A percentile compares a stretch with the other conserved stretches of the same genome.
These are phyloP conservation scores for Anastatus disparis DNA, from an alignment of 1,140 invertebrate genomes.

Conservation along the genomic window DNA sequence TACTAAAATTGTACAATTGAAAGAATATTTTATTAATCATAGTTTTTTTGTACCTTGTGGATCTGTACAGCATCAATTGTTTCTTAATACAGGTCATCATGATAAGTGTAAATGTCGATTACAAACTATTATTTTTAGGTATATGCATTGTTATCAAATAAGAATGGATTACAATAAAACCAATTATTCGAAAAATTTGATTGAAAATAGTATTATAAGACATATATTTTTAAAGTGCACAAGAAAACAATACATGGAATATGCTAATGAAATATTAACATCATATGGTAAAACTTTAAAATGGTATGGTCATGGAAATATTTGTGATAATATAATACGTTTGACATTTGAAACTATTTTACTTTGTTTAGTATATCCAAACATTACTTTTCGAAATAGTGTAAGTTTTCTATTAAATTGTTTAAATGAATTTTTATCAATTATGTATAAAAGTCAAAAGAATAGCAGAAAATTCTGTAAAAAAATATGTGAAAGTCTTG, in stretches of 20 bases:
- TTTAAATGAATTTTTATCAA: constrained; percentile 16
- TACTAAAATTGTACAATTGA: constrained; percentile 29
- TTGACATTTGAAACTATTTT: constrained; percentile 52
- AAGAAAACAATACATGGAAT: constrained; percentile 7
- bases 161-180: too few species aligned
- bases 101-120: too few species aligned
- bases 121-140: too few species aligned
- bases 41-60: too few species aligned
- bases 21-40: too few species aligned
- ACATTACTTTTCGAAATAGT: constrained; percentile 25
- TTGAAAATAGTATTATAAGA: constrained; percentile 4
- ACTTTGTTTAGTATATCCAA: constrained; percentile 51
- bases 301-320: constrained; percentile 41
- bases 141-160: too few species aligned
- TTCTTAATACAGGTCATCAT: too few species aligned
- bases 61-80: too few species aligned
- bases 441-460: not conserved
- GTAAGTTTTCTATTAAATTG: constrained; percentile 41
- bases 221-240: constrained; percentile 23
- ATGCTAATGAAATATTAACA: constrained; percentile 33
- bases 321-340: constrained; percentile 45
- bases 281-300: constrained; percentile 29
- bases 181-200: not conserved
- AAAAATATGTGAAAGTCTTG: not conserved
- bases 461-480: not conserved